A percentile compares a stretch with the other conserved stretches of the same genome.
phyloP scores from a whole-genome alignment of 2,113 vertebrate species.

The Carlito syrichta region DNA sequence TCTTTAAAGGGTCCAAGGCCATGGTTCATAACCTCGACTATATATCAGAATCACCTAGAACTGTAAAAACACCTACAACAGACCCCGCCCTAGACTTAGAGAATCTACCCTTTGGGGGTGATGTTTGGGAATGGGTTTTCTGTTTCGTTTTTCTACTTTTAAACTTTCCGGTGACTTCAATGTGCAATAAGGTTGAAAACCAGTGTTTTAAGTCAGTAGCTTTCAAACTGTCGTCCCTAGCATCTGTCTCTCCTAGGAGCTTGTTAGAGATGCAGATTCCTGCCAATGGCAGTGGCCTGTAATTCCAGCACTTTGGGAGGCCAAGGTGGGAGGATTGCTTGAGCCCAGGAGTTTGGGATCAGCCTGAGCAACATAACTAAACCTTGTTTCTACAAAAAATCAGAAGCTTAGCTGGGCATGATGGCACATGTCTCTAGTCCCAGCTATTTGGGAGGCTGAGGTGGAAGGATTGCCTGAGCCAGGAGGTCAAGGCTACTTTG shows the following conservation, averaged over 20 bases:
- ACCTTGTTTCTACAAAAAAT: too few relatives aligned
- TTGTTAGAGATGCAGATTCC: constrained; percentile 10
- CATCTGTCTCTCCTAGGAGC: neutral
- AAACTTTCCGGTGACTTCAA: neutral
- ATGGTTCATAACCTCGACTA: neutral
- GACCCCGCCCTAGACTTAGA: neutral
- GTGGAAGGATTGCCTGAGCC: too few relatives aligned
- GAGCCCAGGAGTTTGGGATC: too few relatives aligned
- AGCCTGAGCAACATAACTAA: too few relatives aligned
- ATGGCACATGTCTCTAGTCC: too few relatives aligned
- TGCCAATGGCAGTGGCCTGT: too few relatives aligned
- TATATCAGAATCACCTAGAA: neutral
- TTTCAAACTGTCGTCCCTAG: neutral
- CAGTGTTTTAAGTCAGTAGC: neutral
- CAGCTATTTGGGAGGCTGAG: too few relatives aligned
- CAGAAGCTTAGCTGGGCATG: too few relatives aligned
- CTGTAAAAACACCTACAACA: neutral
- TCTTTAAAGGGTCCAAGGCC: neutral
- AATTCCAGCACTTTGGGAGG: too few relatives aligned
- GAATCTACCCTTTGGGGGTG: neutral
- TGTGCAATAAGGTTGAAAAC: neutral
- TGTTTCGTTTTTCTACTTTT: neutral
- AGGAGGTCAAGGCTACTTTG: too few relatives aligned
- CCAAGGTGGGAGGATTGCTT: too few relatives aligned
- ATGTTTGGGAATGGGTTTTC: neutral